Evolutionary conservation across 2,113 vertebrate species (phyloP), one percentile per base, ranked within the genome.

Genomic region (Rynchops niger): DNA sequence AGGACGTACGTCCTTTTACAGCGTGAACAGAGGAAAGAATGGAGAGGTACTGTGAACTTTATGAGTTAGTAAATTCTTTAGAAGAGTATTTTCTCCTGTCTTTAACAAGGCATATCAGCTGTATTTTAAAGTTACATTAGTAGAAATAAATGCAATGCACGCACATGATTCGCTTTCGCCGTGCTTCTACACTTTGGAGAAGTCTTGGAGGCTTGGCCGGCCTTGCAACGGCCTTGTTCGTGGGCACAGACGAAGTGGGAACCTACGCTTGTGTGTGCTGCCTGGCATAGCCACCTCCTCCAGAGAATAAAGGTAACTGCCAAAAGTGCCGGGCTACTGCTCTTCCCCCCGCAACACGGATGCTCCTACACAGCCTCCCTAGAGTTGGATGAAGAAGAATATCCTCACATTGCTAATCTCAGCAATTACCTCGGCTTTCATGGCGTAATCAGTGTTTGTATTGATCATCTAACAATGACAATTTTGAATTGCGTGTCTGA

Each of bases 21-120:
- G 63, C 18, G 30, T 55, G 89, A 96, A 84, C 21, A 50, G 52
- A 94, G 89, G 69, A 95, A 90, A 82, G 78, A 62, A 55, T 23
- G 20, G 67, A 72, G 55, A 50, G 27, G 61, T 94, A 76, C 30
- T 81, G 85, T 27, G 67, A 97, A 89, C 26, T 40, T 27, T 21
- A 56, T 58, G 78, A 88, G 55, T 89, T 94, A 56, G 62, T 63
- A 89, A 95, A 86, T 90, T 82, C 59, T 80, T 83, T 66, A 87
- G 30, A 78, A 82, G 26, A 40, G 43, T 80, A 76, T 45, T 77
- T 86, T 88, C 49, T 88, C 22, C 81, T 9, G 17, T n/a, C n/a
- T 82, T 82, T 89, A 77, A n/a, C 26, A 43, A 93, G 67, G 47
- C 19, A 6, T n/a, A 52, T 69, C 40, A 89, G 22, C 38, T 52